These are phyloP conservation scores for Lipotes vexillifer DNA, from an alignment of 2,113 vertebrate species.

Conservation along the genomic window DNA sequence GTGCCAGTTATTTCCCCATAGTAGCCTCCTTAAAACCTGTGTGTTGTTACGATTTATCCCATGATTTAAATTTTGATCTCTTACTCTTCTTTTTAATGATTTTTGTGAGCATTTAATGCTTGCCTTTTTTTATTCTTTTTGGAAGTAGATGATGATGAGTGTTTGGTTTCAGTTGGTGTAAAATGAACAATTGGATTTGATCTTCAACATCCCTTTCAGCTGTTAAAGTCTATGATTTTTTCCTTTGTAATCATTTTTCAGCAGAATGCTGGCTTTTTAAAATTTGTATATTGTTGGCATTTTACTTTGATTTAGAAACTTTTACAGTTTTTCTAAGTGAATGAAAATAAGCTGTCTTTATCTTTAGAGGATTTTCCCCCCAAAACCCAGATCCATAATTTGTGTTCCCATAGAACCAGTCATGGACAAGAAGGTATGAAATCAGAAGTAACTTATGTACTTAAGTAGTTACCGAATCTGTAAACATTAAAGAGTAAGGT, in stretches of 20 bases:
- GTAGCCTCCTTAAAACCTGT: neutral
- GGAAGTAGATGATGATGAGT: neutral
- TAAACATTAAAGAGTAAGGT: neutral
- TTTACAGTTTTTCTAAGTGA: neutral
- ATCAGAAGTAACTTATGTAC: neutral
- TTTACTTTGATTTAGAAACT: constrained; percentile 16
- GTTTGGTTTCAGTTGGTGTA: neutral
- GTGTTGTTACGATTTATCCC: neutral
- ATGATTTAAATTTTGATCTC: neutral
- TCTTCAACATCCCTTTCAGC: neutral
- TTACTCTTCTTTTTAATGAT: neutral
- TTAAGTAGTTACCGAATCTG: neutral
- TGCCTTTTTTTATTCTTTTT: neutral
- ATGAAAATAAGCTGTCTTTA: neutral
- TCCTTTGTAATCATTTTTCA: neutral
- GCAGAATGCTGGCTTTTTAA: neutral
- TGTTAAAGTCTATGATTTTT: neutral
- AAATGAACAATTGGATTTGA: neutral
- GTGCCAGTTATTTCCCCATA: neutral
- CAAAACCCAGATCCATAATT: neutral
- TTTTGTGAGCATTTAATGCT: neutral
- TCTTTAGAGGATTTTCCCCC: neutral
- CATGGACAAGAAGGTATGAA: neutral
- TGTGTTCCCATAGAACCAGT: neutral
- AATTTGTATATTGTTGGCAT: neutral